Evolutionary conservation across 2,797 vertebrate species (phyloP), one percentile per base, ranked within the genome.

Genomic region (Fistularia tabacaria): DNA sequence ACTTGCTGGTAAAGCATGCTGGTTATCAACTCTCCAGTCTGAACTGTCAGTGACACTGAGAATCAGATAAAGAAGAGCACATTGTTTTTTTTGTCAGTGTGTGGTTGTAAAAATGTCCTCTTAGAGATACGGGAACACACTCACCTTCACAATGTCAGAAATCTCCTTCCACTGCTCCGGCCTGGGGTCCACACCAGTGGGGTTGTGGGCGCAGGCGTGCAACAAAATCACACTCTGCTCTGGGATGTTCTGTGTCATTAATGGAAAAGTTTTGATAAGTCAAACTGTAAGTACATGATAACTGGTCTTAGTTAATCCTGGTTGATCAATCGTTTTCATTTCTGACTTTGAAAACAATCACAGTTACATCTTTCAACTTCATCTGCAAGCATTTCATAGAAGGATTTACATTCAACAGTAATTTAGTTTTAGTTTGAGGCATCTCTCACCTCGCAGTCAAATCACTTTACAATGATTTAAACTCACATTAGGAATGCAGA

Each of bases 181-280:
- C 42, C 46, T 88, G 7, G 97, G 97, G 85, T 99, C 97, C 73
- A 99, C 97, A n/a, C 97, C 97, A 0, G 97, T 99, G 65, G 97
- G 97, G 72, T 99, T 99, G 88, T 99, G 97, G 54, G 97, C 97
- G 1, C 97, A 99, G 7, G 97, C 97, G 0, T 99, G 97, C 71
- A 99, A 72, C 55, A 99, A 59, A 75, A 99, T 90, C 62, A 99
- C 88, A 66, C 96, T 96, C 59, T 94, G 90, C 73, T 96, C 94
- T 46, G 97, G 96, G 57, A 98, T 96, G 94, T 98, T 98, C 97
- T 99, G 73, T 46, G 9, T 69, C 25, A 73, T 53, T 14, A 36
- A 56, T 15, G 37, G 52, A 14, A 39, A 43, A 1, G 14, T 44
- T 53, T 59, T 10, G 6, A 11, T 67, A 51, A 8, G 13, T 59